phyloP scores from a whole-genome alignment of 2,113 vertebrate genomes.

The Mirza zaza region DNA sequence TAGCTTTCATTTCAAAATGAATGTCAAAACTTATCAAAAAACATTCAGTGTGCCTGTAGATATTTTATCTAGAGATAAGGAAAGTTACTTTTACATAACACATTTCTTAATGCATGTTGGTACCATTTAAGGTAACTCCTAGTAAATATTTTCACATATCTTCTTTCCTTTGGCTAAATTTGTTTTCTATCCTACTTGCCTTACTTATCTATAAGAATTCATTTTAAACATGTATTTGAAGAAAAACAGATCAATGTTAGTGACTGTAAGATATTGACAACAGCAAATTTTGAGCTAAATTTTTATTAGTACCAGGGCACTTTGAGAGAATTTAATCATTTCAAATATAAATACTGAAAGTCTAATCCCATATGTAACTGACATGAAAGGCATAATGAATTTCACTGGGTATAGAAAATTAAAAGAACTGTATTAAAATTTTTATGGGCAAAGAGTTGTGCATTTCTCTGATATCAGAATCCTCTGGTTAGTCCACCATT shows the following conservation, averaged over 20 bases:
- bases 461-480: constrained; percentile 10
- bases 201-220: constrained; percentile 49
- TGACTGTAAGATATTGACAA: not conserved
- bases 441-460: not conserved
- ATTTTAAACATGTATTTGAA: constrained; percentile 45
- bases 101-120: constrained; percentile 55
- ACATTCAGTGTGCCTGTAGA: not conserved
- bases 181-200: constrained; percentile 26
- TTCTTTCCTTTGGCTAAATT: constrained; percentile 50
- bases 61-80: constrained; percentile 56
- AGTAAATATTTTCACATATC: constrained; percentile 56
- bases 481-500: not conserved
- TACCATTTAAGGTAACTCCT: constrained; percentile 14
- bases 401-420: not conserved
- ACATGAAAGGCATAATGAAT: constrained; percentile 12
- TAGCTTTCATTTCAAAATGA: constrained; percentile 71
- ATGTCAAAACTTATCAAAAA: constrained; percentile 73
- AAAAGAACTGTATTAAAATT: not conserved
- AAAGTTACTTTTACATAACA: constrained; percentile 43
- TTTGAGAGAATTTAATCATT: constrained; percentile 17
- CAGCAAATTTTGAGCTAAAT: not conserved
- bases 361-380: not conserved
- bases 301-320: not conserved
- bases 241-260: constrained; percentile 36
- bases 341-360: constrained; percentile 8